Base-by-base conservation (phyloP, 2,113 vertebrate species). In the Lipophrys pholis region DNA sequence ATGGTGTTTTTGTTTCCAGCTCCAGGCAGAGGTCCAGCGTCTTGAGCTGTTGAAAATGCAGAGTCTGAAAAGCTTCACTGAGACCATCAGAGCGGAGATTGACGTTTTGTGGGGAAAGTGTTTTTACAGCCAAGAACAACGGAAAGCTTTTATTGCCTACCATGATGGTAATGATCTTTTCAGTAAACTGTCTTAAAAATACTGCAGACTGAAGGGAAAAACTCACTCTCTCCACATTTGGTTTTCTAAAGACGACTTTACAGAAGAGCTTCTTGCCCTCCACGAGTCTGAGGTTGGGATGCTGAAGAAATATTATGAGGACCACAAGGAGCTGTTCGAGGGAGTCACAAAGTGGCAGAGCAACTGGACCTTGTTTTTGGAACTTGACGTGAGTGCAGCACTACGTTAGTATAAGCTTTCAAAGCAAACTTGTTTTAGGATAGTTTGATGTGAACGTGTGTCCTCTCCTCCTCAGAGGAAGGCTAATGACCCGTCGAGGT, bases 261-360 rank as follows among this genome's bases (percentile, higher is more conserved):
- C 94, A 0, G 97, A 98, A 74, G 91, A 92, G 6, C 78, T 98
- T 55, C 92, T 99, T 0, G 88, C 92, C 43, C 80, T 93, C 15
- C 97, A 99, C 0, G 95, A 98, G 0, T 82, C 76, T 0, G 96
- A 99, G 80, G 50, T 96, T 4, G 52, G 3, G 10, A 89, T 17
- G 36, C 59, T 99, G 50, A 95, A 93, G 82, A 88, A 40, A 30
- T 92, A 94, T 65, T 96, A 96, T 0, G 91, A 95, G 58, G 77
- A 66, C 0, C 96, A 99, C 85, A 90, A 82, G 15, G 95, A 95
- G 9, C 93, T 99, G 21, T 99, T 97, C 72, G 93, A 96, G 49
- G 95, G 95, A 0, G 92, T 97, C 30, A 86, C 85, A 8, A 96
- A 94, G 36, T 99, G 98, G 98, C 93, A 97, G 60, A 94, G 94